These are phyloP conservation scores for Turritopsis dohrnii DNA, from an alignment of 30 jellyfish, hydroid and myxozoan species.

Conservation along the genomic window DNA sequence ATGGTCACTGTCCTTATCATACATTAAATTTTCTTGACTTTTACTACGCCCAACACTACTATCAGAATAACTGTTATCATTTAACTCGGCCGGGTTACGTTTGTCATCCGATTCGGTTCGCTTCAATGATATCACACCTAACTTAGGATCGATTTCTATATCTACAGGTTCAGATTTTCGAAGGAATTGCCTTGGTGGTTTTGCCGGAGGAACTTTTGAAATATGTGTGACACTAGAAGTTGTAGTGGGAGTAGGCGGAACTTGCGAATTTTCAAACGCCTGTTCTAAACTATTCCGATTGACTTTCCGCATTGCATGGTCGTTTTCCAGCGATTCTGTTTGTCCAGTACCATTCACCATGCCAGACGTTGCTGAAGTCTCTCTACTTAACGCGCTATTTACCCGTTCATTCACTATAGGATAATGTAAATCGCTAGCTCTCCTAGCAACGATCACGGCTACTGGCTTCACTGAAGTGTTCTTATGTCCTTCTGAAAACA, in stretches of 20 bases:
- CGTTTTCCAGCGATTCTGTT: neutral
- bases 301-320: neutral
- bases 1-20: constrained; percentile 22
- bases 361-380: neutral
- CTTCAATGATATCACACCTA: constrained; percentile 1
- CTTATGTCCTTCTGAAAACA: neutral
- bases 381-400: neutral
- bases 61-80: constrained; percentile 19
- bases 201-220: neutral
- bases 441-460: neutral
- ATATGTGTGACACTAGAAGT: constrained; percentile 15
- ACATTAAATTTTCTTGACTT: constrained; percentile 22
- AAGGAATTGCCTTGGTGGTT: neutral
- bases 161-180: constrained; percentile 12
- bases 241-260: neutral
- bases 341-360: neutral
- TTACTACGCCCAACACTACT: constrained; percentile 25
- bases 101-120: constrained; percentile 27
- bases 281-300: constrained; percentile 28
- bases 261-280: constrained; percentile 32
- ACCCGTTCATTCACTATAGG: constrained; percentile 16
- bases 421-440: constrained; percentile 5
- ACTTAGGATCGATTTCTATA: constrained; percentile 9
- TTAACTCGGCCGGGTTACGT: constrained; percentile 37
- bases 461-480: neutral